Base-by-base conservation (phyloP, 1,140 invertebrate genomes). In the Zaprionus africanus region DNA sequence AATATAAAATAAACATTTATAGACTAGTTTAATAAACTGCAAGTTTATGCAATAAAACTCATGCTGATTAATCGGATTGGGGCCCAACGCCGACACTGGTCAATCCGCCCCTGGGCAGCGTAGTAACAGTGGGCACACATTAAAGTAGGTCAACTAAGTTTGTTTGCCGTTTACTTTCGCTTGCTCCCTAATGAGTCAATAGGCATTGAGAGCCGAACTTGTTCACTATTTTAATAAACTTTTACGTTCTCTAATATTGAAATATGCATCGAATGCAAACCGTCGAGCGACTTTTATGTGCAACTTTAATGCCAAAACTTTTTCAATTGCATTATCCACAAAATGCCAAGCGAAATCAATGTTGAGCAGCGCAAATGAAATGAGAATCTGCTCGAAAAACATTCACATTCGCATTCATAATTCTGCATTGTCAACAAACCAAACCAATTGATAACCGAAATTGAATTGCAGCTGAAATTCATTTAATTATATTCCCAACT, bases 81-180 rank as follows among this genome's bases (percentile, higher is more conserved):
- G 19, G 19, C 19, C 19, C 46, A 22, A 12, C 19, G 9, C 19
- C 4, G 19, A 4, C 9, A 4, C 2, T 24, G 19, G 9, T 24
- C 46, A 60, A 13, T 54, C 15, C 38, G 41, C 6, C 41, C 72
- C 72, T 62, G 57, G 12, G 12, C 59, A 59, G 24, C 13, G 11
- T 7, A 46, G 64, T 68, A 43, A 56, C 54, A 56, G 36, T 53
- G 22, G 11, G 11, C 46, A 22, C 46, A 69, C 22, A 19, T 19
- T 0, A 78, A 87, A 88, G 41, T 88, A 68, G 84, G 84, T 88
- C 84, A 88, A 22, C 41, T 64, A 67, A 84, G 74, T 84, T 83
- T 69, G 64, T 75, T 80, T 61, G 75, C 49, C 75, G 70, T 78
- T 84, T 68, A 60, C 51, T 41, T 73, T 51, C 17, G 15, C 31